Conservation (phyloP, 2,797 vertebrate genomes). For the Chlorospingus flavigularis region DNA sequence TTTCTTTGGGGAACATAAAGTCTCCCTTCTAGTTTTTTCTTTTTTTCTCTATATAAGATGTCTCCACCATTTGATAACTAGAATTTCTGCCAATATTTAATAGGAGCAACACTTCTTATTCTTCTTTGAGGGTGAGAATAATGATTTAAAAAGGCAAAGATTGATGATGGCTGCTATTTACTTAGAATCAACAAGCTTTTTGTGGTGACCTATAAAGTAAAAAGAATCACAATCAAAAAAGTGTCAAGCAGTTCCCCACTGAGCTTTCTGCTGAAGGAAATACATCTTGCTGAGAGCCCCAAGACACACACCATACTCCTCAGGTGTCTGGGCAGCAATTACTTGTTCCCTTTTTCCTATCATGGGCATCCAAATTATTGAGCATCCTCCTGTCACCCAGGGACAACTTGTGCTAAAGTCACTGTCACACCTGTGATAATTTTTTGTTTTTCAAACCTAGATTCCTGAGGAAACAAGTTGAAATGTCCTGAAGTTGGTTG, state of each 20-base stretch:
- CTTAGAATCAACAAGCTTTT: neutral
- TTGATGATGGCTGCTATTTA: neutral
- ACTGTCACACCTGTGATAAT: neutral
- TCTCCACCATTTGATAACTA: neutral
- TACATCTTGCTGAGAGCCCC: neutral
- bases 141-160: neutral
- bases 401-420: neutral
- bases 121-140: neutral
- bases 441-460: neutral
- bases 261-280: neutral
- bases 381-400: neutral
- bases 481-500: neutral
- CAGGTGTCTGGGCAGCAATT: neutral
- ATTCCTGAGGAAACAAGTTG: neutral
- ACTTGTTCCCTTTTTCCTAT: neutral
- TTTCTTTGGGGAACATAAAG: neutral
- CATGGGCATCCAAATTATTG: neutral
- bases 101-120: neutral
- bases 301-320: rapidly evolving
- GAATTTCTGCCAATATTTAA: neutral
- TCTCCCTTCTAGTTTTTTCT: neutral
- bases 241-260: neutral
- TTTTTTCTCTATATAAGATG: neutral
- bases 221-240: neutral
- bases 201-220: neutral